These are phyloP conservation scores for Bradypodion ventrale DNA, from an alignment of 2,797 vertebrate species.

Conservation along the genomic window DNA sequence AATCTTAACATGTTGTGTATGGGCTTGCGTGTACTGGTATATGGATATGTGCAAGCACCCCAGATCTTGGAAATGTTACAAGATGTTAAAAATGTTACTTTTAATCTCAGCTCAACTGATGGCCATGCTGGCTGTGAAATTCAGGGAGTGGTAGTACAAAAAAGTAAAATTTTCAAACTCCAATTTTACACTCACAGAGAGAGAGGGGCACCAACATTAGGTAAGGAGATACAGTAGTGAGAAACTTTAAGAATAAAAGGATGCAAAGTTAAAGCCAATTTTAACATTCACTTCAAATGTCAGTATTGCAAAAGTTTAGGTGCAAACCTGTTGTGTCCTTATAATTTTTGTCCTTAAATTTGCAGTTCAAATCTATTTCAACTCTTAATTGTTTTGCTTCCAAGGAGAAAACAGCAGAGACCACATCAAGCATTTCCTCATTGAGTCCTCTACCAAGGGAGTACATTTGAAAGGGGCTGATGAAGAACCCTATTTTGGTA, in stretches of 20 bases:
- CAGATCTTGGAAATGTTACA: too few species aligned
- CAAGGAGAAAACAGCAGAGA: slow-evolving; percentile 67
- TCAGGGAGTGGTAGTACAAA: too few species aligned
- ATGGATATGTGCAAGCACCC: not conserved
- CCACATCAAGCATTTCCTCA: slow-evolving; percentile 85
- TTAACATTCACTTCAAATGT: not conserved
- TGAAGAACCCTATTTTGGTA: slow-evolving; percentile 91
- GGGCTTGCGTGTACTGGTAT: too few species aligned
- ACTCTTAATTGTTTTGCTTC: not conserved
- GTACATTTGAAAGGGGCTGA: slow-evolving; percentile 87
- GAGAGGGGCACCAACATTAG: not conserved
- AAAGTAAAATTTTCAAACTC: too few species aligned
- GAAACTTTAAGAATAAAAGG: not conserved
- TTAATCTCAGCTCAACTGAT: too few species aligned
- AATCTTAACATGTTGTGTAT: not conserved
- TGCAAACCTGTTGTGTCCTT: not conserved
- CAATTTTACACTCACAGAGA: too few species aligned
- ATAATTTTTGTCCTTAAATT: not conserved
- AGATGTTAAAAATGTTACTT: too few species aligned
- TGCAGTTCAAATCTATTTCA: slow-evolving; percentile 7
- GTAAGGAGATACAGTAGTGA: too few species aligned
- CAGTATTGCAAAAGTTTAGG: not conserved
- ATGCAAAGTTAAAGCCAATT: not conserved
- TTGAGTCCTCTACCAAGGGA: slow-evolving; percentile 89
- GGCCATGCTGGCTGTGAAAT: too few species aligned